phyloP scores from a whole-genome alignment of 2,113 vertebrate genomes.

The Falco punctatus region DNA sequence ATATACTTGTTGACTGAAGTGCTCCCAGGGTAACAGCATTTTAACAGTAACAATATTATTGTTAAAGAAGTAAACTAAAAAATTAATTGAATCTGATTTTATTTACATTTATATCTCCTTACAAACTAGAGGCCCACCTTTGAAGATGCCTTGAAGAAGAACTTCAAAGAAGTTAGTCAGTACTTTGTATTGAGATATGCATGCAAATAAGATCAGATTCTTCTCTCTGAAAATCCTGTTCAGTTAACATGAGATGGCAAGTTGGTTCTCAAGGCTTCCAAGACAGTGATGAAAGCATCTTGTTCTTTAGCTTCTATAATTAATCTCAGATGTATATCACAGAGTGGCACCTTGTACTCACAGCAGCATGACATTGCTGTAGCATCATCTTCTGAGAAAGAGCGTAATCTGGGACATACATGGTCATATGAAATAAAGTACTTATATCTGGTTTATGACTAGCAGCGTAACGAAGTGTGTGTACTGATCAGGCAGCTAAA shows the following conservation, averaged over 20 bases:
- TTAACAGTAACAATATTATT: constrained; percentile 26
- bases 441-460: neutral
- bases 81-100: constrained; percentile 25
- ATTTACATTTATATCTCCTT: constrained; percentile 37
- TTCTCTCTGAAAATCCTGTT: neutral
- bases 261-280: neutral
- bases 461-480: neutral
- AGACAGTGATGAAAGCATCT: constrained; percentile 20
- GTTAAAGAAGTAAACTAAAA: constrained; percentile 39
- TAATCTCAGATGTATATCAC: neutral
- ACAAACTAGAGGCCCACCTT: constrained; percentile 7
- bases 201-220: constrained; percentile 56
- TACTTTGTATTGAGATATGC: constrained; percentile 52
- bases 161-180: constrained; percentile 34
- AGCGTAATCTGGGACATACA: neutral
- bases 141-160: constrained; percentile 58
- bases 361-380: neutral
- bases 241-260: constrained; percentile 24
- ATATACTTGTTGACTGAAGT: neutral
- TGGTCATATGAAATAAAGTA: neutral
- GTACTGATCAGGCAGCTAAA: neutral
- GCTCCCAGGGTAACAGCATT: neutral
- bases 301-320: neutral
- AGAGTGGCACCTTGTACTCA: neutral
- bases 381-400: neutral